Evolutionary conservation across 2,113 vertebrate species (phyloP).

Genomic region (Acinonyx jubatus): DNA sequence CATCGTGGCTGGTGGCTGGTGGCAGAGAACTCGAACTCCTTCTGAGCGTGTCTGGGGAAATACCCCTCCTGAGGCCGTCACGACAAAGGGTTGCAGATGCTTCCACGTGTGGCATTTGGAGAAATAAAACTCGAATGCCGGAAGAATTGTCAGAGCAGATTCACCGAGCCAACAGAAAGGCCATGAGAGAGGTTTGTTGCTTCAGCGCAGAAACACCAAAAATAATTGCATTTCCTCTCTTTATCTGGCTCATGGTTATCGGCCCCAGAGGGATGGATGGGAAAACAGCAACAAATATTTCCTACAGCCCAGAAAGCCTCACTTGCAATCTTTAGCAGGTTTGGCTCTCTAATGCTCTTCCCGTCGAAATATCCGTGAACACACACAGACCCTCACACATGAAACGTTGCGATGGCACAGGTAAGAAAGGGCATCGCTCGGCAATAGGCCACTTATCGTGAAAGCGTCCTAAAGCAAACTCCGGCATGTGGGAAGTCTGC

Average conservation of each 20-base stretch:
- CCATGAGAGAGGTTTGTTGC: conserved; percentile 56
- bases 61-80: background rate
- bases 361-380: background rate
- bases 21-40: background rate
- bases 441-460: too few relatives aligned
- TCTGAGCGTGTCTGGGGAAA: background rate
- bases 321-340: background rate
- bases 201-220: background rate
- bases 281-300: background rate
- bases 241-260: background rate
- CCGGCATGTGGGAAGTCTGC: background rate
- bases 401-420: background rate
- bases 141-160: background rate
- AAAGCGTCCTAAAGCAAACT: background rate
- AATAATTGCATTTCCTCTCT: conserved; percentile 45
- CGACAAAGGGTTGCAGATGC: background rate
- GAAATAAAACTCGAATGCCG: background rate
- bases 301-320: background rate
- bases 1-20: background rate
- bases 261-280: background rate
- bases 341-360: background rate
- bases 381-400: background rate
- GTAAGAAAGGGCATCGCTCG: background rate
- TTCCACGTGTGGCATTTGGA: background rate
- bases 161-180: background rate